A percentile compares a stretch with the other conserved stretches of the same genome.
phyloP scores from a whole-genome alignment of 2,797 vertebrate genomes.

The Danio choprae region DNA sequence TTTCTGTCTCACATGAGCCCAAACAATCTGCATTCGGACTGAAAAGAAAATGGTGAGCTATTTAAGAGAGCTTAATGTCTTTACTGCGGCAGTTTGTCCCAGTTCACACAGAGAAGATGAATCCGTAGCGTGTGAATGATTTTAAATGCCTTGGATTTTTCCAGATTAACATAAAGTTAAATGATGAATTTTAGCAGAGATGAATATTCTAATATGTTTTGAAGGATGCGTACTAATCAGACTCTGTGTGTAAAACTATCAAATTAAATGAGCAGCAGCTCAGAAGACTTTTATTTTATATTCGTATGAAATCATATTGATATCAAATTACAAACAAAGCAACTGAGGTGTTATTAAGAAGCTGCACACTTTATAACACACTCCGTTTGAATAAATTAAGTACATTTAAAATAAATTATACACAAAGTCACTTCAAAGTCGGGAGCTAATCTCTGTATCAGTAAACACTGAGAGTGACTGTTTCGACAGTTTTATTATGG shows the following conservation, averaged over 20 bases:
- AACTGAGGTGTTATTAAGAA: neutral
- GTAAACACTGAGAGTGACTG: no score
- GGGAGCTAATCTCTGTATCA: no score
- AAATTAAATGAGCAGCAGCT: neutral
- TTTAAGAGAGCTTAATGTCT: conserved; percentile 12
- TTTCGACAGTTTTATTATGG: no score
- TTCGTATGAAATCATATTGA: neutral
- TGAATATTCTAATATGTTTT: neutral
- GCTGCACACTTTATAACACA: neutral
- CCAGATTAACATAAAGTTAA: neutral
- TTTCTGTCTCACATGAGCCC: neutral
- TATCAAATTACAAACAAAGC: neutral
- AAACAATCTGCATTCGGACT: neutral
- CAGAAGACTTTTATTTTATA: neutral
- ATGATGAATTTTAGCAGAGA: neutral
- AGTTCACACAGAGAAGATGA: conserved; percentile 2
- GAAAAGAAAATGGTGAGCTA: neutral
- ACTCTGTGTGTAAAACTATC: neutral
- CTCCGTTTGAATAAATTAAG: no score
- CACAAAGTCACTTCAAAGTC: no score
- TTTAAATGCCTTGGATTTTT: neutral
- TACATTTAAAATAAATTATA: no score
- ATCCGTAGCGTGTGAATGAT: no score
- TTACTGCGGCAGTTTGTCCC: neutral
- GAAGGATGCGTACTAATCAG: neutral